phyloP scores from a whole-genome alignment of 1,140 invertebrate species.

The Parasteatoda tepidariorum region DNA sequence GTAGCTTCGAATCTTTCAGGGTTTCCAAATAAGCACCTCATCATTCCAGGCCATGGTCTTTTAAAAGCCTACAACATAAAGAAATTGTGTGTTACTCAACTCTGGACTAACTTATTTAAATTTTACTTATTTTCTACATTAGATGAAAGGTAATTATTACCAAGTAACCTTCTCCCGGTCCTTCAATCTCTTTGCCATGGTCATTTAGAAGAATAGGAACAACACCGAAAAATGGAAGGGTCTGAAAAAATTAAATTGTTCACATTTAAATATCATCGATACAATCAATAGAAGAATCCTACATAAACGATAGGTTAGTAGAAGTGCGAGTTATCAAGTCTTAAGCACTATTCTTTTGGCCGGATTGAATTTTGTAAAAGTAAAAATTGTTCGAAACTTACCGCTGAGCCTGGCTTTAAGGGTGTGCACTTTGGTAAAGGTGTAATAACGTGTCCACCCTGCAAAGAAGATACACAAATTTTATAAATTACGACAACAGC shows the following conservation, averaged over 20 bases:
- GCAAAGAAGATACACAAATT: not conserved
- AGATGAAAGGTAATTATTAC: too few relatives aligned
- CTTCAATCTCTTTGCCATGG: slow-evolving; percentile 85
- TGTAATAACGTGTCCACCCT: slow-evolving; percentile 91
- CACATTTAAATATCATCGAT: too few relatives aligned
- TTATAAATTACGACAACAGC: not conserved
- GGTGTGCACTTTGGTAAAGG: slow-evolving; percentile 93
- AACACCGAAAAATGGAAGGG: slow-evolving; percentile 97
- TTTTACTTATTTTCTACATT: too few relatives aligned
- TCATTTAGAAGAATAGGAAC: slow-evolving; percentile 88
- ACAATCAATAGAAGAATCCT: not conserved
- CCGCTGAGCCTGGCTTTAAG: slow-evolving; percentile 96
- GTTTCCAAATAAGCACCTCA: slow-evolving; percentile 92
- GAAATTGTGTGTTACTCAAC: too few relatives aligned
- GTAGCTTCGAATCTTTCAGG: slow-evolving; percentile 93
- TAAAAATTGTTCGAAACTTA: too few relatives aligned
- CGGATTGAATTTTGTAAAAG: too few relatives aligned
- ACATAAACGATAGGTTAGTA: too few relatives aligned
- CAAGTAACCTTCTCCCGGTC: slow-evolving; percentile 92
- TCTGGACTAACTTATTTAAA: too few relatives aligned
- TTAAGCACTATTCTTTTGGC: too few relatives aligned
- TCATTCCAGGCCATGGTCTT: slow-evolving; percentile 96
- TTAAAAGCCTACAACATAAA: slow-evolving; percentile 77
- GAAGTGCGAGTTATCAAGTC: too few relatives aligned
- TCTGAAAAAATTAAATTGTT: slow-evolving; percentile 70